Evolutionary conservation across 1,140 invertebrate species (phyloP).

Genomic region (Melanaphis sacchari): DNA sequence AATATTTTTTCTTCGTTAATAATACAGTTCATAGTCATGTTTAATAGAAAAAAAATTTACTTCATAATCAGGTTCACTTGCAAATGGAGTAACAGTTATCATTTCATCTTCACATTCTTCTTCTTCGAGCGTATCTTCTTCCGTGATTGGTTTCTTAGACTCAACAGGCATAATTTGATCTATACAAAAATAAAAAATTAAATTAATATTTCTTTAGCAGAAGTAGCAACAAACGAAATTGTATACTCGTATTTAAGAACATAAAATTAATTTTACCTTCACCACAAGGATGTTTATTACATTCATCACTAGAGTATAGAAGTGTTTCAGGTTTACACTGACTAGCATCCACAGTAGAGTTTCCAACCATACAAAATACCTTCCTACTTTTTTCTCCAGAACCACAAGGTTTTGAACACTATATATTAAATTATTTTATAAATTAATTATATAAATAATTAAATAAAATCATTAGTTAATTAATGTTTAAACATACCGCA

Average conservation of each 20-base stretch:
- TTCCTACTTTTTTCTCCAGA: slow-evolving; percentile 77
- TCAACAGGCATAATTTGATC: slow-evolving; percentile 75
- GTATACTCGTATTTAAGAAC: background rate
- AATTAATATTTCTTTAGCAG: background rate
- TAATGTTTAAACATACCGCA: slow-evolving; percentile 66
- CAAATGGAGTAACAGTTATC: slow-evolving; percentile 54
- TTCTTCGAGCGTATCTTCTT: slow-evolving; percentile 65
- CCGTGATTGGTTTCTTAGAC: slow-evolving; percentile 67
- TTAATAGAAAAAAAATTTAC: slow-evolving; percentile 20
- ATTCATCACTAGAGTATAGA: slow-evolving; percentile 73
- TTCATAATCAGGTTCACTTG: slow-evolving; percentile 37
- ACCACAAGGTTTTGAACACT: slow-evolving; percentile 84
- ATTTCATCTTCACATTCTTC: slow-evolving; percentile 66
- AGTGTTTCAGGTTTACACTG: slow-evolving; percentile 74
- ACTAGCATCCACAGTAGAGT: slow-evolving; percentile 67
- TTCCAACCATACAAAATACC: slow-evolving; percentile 81
- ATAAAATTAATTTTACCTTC: slow-evolving; percentile 66
- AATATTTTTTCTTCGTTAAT: background rate
- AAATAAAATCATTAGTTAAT: background rate
- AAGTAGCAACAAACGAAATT: background rate
- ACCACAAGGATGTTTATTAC: slow-evolving; percentile 77
- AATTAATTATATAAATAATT: background rate
- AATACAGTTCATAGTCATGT: background rate
- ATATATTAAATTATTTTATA: slow-evolving; percentile 59
- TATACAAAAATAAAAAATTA: slow-evolving; percentile 63